Base-by-base conservation (phyloP, 2,113 vertebrate species). In the Carollia perspicillata region DNA sequence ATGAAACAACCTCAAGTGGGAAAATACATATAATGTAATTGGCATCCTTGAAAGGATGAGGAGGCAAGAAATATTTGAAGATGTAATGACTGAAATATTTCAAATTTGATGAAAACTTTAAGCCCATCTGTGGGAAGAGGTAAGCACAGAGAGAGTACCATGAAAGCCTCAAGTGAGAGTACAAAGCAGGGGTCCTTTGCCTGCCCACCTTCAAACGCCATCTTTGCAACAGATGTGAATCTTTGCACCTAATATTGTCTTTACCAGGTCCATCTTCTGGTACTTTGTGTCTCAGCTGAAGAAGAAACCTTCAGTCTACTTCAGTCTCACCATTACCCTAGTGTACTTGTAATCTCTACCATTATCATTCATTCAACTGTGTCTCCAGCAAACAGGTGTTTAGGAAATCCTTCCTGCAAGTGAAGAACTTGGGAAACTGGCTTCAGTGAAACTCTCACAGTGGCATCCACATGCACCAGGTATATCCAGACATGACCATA, bases 341-440 rank as follows among this genome's bases (percentile, higher is more conserved):
- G 55, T 58, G 22, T 58, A 58, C 8, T 58, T 23, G 8, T 58
- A 58, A 58, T 23, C 55, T 58, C 55, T 58, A 58, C 55, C 55
- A 23, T 58, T 58, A 58, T 58, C 55, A 23, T 58, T 58, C 55
- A 58, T 58, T 58, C 55, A 58, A 58, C 22, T 99, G 98, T 0
- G 99, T 99, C 58, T 99, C 99, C 96, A 99, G 98, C 10, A 99
- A 99, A n/a, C 98, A 99, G 99, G 98, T 99, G 44, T 99, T 98
- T 85, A 99, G 99, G 98, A 99, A 99, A 95, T 98, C 98, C 8
- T 99, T 99, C 2, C 98, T 99, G 97, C 98, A 98, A 93, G 99
- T 99, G 94, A 99, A 99, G 97, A 99, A 99, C 96, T 99, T 99
- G 23, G 99, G 99, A 7, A 99, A 99, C 97, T 99, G 99, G 99